Base-by-base conservation (phyloP, 2,888 invertebrate species). In the Ischnus inquisitorius region DNA sequence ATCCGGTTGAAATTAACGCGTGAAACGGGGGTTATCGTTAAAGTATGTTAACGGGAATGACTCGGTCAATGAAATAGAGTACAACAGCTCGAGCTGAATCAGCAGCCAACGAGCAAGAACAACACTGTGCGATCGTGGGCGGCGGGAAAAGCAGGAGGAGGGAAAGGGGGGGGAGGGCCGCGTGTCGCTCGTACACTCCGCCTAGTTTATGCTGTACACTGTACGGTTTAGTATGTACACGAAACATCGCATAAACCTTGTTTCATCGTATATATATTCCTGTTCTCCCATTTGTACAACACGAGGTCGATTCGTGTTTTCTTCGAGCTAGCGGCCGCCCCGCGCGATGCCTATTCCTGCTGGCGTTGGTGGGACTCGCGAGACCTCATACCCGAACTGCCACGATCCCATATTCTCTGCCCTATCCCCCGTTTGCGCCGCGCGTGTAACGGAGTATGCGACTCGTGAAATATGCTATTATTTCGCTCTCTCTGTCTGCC, bases 191-290 rank as follows among this genome's bases (percentile, higher is more conserved):
- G 14, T 60, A 14, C 57, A 25, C 74, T 71, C 46, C 65, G 19
- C 3, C 69, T 75, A 67, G 79, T 83, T 83, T 79, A 75, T 76
- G 79, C 76, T 75, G 62, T 79, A 83, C 79, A 28, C 16, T 69
- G 57, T 60, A 76, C 83, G 67, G 69, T 83, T 75, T 76, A 79
- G 83, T 83, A 51, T 62, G 69, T 67, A 83, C 75, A 76, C 60
- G 25, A 71, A 75, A 76, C 83, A 79, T 83, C 75, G 75, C 62
- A 79, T 79, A 76, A 79, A 79, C 79, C 83, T 79, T 83, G 83
- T 83, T 83, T 64, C 72, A 67, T 67, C 82, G 67, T 57, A 82
- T 28, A 60, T n/a, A 28, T 60, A 39, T 57, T 51, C 64, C 28
- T 68, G 65, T 83, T 65, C 48, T 54, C 57, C 34, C 83, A 71